Evolutionary conservation across 2,113 vertebrate genomes (phyloP).

Genomic region (Leiothrix lutea): DNA sequence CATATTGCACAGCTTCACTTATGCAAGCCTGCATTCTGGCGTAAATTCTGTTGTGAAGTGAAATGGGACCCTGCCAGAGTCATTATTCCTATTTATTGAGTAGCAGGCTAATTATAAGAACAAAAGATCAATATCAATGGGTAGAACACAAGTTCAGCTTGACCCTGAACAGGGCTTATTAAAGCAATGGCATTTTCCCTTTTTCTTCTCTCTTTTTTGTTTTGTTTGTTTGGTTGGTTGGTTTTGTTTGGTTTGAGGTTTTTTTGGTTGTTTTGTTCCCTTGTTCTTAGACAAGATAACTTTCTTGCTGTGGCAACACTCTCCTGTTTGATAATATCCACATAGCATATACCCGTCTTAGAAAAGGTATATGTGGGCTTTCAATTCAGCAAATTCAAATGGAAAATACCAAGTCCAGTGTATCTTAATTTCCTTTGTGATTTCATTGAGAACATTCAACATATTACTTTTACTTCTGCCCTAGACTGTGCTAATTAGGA

Average conservation of each 20-base stretch:
- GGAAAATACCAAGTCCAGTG: background rate
- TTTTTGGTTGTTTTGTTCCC: background rate
- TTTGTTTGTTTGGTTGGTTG: background rate
- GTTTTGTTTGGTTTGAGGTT: background rate
- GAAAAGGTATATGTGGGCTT: background rate
- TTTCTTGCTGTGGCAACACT: background rate
- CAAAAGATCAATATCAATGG: background rate
- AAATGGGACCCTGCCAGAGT: background rate
- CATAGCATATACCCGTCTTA: background rate
- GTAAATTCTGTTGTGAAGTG: background rate
- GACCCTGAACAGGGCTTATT: background rate
- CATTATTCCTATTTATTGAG: slow-evolving; percentile 1
- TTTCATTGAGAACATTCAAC: background rate
- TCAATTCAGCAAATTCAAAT: background rate
- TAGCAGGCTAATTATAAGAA: background rate
- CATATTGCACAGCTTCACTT: background rate
- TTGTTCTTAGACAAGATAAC: background rate
- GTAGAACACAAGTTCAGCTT: background rate
- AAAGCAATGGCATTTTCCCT: background rate
- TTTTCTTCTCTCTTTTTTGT: background rate
- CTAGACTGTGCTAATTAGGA: background rate
- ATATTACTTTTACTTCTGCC: background rate
- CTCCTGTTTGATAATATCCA: background rate
- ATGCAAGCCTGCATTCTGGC: background rate
- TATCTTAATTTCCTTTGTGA: background rate